Percentiles rank a stretch among this genome's conserved stretches.
phyloP scores from a whole-genome alignment of 2,888 invertebrate species.

The Oligia fasciuncula region DNA sequence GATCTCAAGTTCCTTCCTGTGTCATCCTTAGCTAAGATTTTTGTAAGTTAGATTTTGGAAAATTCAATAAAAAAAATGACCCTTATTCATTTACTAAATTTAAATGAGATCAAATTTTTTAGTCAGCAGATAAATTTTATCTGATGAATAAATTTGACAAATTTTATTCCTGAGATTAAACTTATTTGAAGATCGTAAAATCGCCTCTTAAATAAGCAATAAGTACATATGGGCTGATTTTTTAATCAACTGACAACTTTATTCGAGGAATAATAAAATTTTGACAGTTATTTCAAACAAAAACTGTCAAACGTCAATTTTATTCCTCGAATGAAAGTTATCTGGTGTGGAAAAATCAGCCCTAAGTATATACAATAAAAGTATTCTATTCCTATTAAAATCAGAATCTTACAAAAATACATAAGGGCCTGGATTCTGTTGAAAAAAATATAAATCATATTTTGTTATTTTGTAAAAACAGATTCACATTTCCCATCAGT shows the following conservation, averaged over 20 bases:
- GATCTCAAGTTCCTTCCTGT: neutral
- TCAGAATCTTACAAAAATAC: neutral
- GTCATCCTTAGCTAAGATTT: neutral
- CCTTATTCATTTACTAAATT: neutral
- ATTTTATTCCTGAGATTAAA: neutral
- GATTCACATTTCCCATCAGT: slow-evolving; percentile 30
- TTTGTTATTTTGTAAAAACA: slow-evolving; percentile 10
- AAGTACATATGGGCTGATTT: no score
- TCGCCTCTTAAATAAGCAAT: neutral
- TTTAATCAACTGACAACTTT: no score
- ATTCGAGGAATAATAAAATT: no score
- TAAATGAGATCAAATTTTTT: neutral
- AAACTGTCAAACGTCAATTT: no score
- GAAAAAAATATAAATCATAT: slow-evolving; percentile 19
- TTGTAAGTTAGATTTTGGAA: neutral
- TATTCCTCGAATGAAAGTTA: no score
- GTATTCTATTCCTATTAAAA: neutral
- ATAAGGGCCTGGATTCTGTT: neutral
- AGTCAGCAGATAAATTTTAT: neutral
- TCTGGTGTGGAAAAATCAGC: no score
- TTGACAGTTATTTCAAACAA: no score
- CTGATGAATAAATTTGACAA: neutral
- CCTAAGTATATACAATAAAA: no score
- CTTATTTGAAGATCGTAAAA: neutral
- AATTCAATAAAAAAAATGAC: neutral